Conservation (phyloP, 2,113 vertebrate genomes). For the Scomber colias region DNA sequence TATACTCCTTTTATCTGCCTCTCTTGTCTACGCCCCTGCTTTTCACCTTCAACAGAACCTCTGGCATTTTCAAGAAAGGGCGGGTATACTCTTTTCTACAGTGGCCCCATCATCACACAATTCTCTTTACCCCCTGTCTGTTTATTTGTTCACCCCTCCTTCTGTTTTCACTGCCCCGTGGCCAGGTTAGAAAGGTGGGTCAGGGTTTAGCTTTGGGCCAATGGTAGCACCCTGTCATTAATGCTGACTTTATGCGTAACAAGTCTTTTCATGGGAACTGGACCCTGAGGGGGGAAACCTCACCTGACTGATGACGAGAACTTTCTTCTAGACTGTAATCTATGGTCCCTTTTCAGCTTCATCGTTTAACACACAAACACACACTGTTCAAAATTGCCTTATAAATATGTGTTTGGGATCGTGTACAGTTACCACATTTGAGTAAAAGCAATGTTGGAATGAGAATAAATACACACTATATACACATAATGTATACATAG, state of each 20-base stretch:
- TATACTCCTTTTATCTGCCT: neutral
- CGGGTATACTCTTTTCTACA: neutral
- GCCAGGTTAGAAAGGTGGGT: constrained; percentile 44
- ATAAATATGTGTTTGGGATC: no score
- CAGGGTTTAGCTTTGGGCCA: constrained; percentile 40
- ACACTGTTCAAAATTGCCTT: no score
- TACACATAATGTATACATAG: no score
- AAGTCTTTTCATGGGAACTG: constrained; percentile 40
- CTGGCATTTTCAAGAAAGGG: neutral
- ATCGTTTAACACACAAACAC: neutral
- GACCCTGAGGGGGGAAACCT: constrained; percentile 32
- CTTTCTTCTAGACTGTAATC: neutral
- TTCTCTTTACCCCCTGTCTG: neutral
- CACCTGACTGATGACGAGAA: neutral
- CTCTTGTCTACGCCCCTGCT: neutral
- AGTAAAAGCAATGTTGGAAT: no score
- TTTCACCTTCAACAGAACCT: neutral
- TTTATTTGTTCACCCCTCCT: neutral
- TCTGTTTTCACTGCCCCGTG: constrained; percentile 4
- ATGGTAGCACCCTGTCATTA: constrained; percentile 66
- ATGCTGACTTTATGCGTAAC: constrained; percentile 16
- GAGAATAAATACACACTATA: no score
- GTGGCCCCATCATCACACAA: no score
- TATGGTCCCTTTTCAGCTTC: neutral
- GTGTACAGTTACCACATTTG: no score